Conservation (phyloP, 2,888 invertebrate species). For the Auanema freiburgensis region DNA sequence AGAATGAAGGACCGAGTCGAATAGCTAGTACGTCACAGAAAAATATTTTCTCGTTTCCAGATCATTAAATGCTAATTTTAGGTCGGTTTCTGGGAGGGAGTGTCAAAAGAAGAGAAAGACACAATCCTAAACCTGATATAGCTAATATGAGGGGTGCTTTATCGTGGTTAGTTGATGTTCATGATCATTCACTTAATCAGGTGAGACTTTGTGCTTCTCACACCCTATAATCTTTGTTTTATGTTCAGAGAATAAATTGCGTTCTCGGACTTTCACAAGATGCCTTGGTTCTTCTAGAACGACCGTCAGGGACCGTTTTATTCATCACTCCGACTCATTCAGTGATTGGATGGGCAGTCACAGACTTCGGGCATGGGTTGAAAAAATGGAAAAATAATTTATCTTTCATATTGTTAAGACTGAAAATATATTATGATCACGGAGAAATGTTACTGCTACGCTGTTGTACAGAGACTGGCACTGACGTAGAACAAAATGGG, state of each 20-base stretch:
- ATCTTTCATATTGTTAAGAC: constrained; percentile 21
- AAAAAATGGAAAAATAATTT: no score
- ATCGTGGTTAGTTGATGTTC: constrained; percentile 68
- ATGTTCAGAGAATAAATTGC: constrained; percentile 32
- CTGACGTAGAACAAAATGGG: constrained; percentile 73
- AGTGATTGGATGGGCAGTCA: constrained; percentile 74
- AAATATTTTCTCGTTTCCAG: constrained; percentile 4
- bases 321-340: constrained; percentile 83
- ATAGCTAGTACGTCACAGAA: constrained; percentile 50
- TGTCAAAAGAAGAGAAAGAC: constrained; percentile 73
- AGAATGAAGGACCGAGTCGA: constrained; percentile 60
- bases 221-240: no score
- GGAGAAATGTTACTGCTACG: constrained; percentile 83
- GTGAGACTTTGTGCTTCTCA: constrained; percentile 5
- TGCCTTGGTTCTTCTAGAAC: constrained; percentile 83
- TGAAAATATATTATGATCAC: constrained; percentile 79
- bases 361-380: constrained; percentile 48
- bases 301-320: constrained; percentile 79
- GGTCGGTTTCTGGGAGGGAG: constrained; percentile 61
- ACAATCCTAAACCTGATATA: constrained; percentile 75
- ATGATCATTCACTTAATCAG: constrained; percentile 55
- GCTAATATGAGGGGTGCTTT: constrained; percentile 64
- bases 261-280: constrained; percentile 76
- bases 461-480: constrained; percentile 71
- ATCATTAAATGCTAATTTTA: neutral